Evolutionary conservation across 2,113 vertebrate species (phyloP).

Genomic region (Neogobius melanostomus): DNA sequence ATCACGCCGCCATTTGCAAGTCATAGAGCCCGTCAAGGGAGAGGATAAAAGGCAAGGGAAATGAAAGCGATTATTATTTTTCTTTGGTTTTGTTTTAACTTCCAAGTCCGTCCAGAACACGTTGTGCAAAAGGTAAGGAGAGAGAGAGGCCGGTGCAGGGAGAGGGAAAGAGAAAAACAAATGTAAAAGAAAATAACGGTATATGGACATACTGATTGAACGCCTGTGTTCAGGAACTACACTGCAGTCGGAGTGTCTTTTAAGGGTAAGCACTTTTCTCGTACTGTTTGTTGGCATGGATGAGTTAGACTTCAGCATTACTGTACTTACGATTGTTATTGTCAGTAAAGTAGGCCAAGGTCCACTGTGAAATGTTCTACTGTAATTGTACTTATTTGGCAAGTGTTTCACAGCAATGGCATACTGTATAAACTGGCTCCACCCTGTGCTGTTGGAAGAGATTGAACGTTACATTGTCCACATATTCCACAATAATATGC

Average conservation of each 20-base stretch:
- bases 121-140: slow-evolving; percentile 27
- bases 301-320: too few species aligned
- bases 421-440: too few species aligned
- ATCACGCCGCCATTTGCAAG: slow-evolving; percentile 71
- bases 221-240: slow-evolving; percentile 10
- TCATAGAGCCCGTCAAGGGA: slow-evolving; percentile 57
- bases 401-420: too few species aligned
- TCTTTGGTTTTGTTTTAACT: too few species aligned
- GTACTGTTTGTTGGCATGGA: too few species aligned
- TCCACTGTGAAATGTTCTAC: too few species aligned
- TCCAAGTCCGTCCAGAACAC: slow-evolving; percentile 38
- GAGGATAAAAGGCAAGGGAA: slow-evolving; percentile 63
- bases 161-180: neutral
- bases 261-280: slow-evolving; percentile 37
- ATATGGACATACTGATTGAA: slow-evolving; percentile 2
- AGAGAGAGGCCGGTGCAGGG: slow-evolving; percentile 5
- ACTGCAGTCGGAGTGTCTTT: slow-evolving; percentile 27
- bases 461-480: too few species aligned
- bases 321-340: too few species aligned
- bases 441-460: too few species aligned
- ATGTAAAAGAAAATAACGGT: slow-evolving; percentile 13
- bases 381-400: too few species aligned
- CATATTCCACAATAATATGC: too few species aligned
- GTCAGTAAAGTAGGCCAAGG: too few species aligned
- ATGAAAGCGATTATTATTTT: slow-evolving; percentile 33